phyloP scores from a whole-genome alignment of 92 coral and sea anemone species.

The Porites evermanni region DNA sequence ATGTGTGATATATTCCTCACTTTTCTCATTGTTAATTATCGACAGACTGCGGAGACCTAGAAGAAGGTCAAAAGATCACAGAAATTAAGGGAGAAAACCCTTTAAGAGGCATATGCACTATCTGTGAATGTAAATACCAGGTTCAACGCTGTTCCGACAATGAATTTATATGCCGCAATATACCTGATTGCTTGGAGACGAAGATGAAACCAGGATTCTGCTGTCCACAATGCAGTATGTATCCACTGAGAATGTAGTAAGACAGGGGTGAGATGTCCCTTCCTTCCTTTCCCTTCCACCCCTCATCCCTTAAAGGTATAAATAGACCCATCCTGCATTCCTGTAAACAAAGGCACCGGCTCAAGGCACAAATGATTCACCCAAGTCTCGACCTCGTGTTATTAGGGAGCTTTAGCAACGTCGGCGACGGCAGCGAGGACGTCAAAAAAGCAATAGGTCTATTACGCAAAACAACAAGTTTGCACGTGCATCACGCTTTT shows the following conservation, averaged over 20 bases:
- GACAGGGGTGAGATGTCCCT: background rate
- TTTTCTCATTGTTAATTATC: background rate
- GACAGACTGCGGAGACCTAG: background rate
- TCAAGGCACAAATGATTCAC: no score
- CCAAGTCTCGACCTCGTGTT: no score
- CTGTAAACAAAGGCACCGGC: no score
- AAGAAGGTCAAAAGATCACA: background rate
- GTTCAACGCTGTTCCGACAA: background rate
- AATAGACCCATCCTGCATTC: no score
- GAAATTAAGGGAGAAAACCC: constrained; percentile 5
- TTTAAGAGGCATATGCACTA: constrained; percentile 23
- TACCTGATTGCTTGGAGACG: constrained; percentile 18
- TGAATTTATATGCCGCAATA: background rate
- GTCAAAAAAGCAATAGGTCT: no score
- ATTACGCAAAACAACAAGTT: no score
- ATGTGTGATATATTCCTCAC: no score
- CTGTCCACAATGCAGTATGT: constrained; percentile 44
- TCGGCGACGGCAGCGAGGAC: no score
- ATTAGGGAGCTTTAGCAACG: no score
- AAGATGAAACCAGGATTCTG: constrained; percentile 3
- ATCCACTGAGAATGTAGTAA: background rate
- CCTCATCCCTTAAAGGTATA: no score
- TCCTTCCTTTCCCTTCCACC: background rate
- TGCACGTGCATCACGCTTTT: no score
- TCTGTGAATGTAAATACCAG: background rate